Conservation (phyloP, 2,113 vertebrate genomes). For the Thomomys bottae region DNA sequence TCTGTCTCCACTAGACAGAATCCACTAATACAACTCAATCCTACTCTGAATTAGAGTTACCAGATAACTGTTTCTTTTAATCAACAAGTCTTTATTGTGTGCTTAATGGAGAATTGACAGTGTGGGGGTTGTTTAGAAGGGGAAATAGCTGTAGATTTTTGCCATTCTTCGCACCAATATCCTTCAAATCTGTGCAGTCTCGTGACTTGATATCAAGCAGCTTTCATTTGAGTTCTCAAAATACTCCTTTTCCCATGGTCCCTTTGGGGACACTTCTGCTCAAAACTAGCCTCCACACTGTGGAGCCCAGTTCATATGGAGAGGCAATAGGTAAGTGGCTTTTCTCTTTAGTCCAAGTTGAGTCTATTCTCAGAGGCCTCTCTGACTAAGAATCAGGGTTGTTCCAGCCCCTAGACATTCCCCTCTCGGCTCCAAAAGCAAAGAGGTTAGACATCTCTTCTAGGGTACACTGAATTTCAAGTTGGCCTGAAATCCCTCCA, state of each 20-base stretch:
- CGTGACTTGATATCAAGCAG: neutral
- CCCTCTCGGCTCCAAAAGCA: neutral
- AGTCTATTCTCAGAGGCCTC: neutral
- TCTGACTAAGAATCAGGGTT: neutral
- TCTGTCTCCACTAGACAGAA: neutral
- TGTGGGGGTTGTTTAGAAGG: neutral
- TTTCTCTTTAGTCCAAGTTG: neutral
- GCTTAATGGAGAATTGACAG: too few relatives aligned
- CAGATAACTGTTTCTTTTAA: slow-evolving; percentile 21
- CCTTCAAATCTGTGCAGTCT: neutral
- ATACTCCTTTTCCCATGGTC: neutral
- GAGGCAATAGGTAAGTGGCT: neutral
- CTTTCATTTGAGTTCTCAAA: neutral
- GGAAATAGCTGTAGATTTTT: neutral
- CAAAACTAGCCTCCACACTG: neutral
- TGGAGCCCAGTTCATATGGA: neutral
- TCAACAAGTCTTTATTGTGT: neutral
- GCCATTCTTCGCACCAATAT: neutral
- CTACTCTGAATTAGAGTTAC: slow-evolving; percentile 33
- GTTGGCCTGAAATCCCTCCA: neutral
- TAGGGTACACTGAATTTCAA: neutral
- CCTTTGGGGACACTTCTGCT: neutral
- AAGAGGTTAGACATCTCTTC: neutral
- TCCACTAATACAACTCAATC: neutral
- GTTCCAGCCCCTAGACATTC: neutral